phyloP scores from a whole-genome alignment of 2,888 invertebrate species.

The Allolobophora icterica region DNA sequence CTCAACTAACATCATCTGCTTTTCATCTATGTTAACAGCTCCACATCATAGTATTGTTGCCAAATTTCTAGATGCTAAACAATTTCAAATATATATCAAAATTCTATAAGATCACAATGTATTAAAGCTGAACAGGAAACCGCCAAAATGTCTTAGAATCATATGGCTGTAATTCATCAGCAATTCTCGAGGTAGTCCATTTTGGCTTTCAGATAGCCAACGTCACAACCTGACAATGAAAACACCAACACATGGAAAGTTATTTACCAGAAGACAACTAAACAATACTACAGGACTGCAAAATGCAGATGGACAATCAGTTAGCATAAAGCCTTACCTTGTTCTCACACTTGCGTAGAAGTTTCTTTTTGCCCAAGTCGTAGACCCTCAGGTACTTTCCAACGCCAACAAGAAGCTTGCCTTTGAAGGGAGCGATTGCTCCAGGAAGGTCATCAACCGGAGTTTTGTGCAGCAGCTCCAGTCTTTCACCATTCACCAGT shows the following conservation, averaged over 20 bases:
- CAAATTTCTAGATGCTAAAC: not conserved
- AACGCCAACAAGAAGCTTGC: slow-evolving; percentile 87
- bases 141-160: not conserved
- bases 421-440: slow-evolving; percentile 72
- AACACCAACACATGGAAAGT: not conserved
- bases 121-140: not conserved
- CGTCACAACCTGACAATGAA: not conserved
- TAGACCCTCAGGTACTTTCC: slow-evolving; percentile 90
- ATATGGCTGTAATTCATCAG: not conserved
- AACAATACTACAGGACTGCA: not conserved
- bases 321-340: slow-evolving; percentile 68
- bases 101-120: not conserved
- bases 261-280: not conserved
- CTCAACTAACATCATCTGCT: not conserved
- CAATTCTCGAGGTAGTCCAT: not conserved
- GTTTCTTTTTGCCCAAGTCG: slow-evolving; percentile 93
- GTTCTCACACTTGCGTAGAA: slow-evolving; percentile 96
- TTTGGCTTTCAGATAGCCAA: not conserved
- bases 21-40: not conserved
- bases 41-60: not conserved
- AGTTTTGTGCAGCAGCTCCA: slow-evolving; percentile 93
- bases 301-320: not conserved
- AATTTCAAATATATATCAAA: not conserved
- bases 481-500: slow-evolving; percentile 77
- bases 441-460: slow-evolving; percentile 86